Evolutionary conservation across 53 echinoderm and acorn worm genomes (phyloP), one percentile per base, ranked within the genome.

Genomic region (Actinopyga echinites): DNA sequence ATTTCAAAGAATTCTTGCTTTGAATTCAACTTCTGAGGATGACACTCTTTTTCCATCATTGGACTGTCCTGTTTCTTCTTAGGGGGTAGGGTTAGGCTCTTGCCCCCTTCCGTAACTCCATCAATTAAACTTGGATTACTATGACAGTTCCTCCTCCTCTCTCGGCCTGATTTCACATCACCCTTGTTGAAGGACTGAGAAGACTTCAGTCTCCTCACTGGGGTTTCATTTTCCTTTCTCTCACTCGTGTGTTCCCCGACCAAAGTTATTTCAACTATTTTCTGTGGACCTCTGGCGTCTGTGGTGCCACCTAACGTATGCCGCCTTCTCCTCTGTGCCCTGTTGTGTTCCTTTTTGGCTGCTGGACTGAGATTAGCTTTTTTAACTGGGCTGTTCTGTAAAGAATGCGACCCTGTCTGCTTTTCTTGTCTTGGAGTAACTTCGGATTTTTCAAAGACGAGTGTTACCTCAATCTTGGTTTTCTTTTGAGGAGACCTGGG

Each of bases 281-380:
- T 93, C 44, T 88, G 87, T 45, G 83, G 83, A 43, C 93, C 92
- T 12, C 79, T 86, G 24, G 89, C 69, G 9, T 92, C 95, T 22
- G 90, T 92, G 22, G 90, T 89, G 8, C 93, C 95, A 1, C 90
- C 93, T 1, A 93, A 84, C 0, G 97, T 97, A 79, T 97, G 97
- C 21, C 97, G 75, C 11, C 97, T 83, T 23, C 89, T 79, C 49
- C 95, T 81, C 64, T 89, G 89, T 33, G 49, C 53, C 28, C 56
- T 53, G 13, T 77, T 77, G 32, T 30, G 49, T 54, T 77, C 77
- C 21, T 56, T 53, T 25, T 55, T 54, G 1, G 54, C 77, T 61
- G 35, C 53, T 43, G 64, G 65, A 8, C 30, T 80, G 56, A 30
- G 31, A 43, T 28, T 69, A 42, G 40, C 42, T 78, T 33, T 42